These are phyloP conservation scores for Epicauta chinensis DNA, from an alignment of 1,140 invertebrate species.

Conservation along the genomic window DNA sequence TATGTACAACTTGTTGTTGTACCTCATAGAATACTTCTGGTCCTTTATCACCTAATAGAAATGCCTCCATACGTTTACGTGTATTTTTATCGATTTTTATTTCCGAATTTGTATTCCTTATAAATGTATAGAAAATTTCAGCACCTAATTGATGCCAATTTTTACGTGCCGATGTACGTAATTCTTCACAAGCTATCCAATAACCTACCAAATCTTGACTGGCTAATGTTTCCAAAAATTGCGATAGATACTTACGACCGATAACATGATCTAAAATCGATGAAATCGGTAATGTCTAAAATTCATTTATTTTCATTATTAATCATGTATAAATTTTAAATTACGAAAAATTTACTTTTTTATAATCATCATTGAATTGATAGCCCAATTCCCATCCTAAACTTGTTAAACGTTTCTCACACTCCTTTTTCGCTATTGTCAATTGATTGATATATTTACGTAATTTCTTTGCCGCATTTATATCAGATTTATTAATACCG, in stretches of 20 bases:
- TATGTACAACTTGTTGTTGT: conserved; percentile 70
- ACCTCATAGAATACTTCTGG: conserved; percentile 85
- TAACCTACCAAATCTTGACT: conserved; percentile 76
- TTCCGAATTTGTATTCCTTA: conserved; percentile 67
- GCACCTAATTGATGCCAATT: conserved; percentile 81
- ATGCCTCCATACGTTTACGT: conserved; percentile 78
- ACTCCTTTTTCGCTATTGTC: conserved; percentile 75
- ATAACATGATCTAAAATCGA: conserved; percentile 63
- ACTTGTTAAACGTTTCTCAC: conserved; percentile 69
- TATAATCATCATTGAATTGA: conserved; percentile 43
- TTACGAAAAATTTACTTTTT: conserved; percentile 19
- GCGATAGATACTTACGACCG: conserved; percentile 65
- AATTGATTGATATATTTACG: conserved; percentile 76
- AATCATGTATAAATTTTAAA: background rate
- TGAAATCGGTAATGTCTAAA: conserved; percentile 53
- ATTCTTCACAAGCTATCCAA: conserved; percentile 82
- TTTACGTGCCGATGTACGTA: conserved; percentile 63
- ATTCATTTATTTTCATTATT: background rate
- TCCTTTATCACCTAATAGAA: conserved; percentile 74
- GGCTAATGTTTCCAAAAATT: conserved; percentile 74
- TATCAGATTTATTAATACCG: conserved; percentile 58
- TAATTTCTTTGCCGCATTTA: conserved; percentile 62
- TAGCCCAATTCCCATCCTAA: conserved; percentile 75
- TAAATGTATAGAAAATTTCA: conserved; percentile 85
- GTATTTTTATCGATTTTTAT: conserved; percentile 71